Percentiles rank a stretch among this genome's conserved stretches.
phyloP scores from a whole-genome alignment of 2,797 vertebrate genomes.

The Rhinella marina region DNA sequence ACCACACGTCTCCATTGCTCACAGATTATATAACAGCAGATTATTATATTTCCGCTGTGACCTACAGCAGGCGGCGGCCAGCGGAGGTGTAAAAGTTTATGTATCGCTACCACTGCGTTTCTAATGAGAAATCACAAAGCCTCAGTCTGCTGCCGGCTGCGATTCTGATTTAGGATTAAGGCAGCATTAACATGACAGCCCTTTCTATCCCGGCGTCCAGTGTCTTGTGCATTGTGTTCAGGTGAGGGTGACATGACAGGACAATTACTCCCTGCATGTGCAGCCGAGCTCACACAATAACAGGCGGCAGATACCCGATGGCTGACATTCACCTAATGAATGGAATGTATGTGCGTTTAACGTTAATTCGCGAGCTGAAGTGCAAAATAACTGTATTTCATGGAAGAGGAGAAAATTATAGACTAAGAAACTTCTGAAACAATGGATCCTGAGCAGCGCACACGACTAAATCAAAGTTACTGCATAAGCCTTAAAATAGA shows the following conservation, averaged over 20 bases:
- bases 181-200: not conserved
- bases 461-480: not conserved
- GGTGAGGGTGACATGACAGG: constrained; percentile 36
- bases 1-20: not conserved
- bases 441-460: not conserved
- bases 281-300: constrained; percentile 25
- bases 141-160: not conserved
- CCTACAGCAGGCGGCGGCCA: not conserved
- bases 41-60: not conserved
- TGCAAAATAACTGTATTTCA: constrained; percentile 32
- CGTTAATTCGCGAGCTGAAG: not conserved
- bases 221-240: not conserved
- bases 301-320: constrained; percentile 14
- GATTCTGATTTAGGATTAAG: not conserved
- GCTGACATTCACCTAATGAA: constrained; percentile 36
- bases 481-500: not conserved
- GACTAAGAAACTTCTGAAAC: constrained; percentile 1
- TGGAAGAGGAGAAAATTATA: constrained; percentile 37
- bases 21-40: not conserved
- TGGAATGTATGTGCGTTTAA: not conserved
- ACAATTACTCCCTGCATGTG: constrained; percentile 7
- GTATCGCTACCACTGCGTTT: not conserved
- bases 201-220: not conserved
- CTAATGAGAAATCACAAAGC: not conserved
- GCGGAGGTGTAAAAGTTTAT: not conserved